These are phyloP conservation scores for Hephaestus fuliginosus DNA, from an alignment of 2,797 vertebrate genomes.

Conservation along the genomic window DNA sequence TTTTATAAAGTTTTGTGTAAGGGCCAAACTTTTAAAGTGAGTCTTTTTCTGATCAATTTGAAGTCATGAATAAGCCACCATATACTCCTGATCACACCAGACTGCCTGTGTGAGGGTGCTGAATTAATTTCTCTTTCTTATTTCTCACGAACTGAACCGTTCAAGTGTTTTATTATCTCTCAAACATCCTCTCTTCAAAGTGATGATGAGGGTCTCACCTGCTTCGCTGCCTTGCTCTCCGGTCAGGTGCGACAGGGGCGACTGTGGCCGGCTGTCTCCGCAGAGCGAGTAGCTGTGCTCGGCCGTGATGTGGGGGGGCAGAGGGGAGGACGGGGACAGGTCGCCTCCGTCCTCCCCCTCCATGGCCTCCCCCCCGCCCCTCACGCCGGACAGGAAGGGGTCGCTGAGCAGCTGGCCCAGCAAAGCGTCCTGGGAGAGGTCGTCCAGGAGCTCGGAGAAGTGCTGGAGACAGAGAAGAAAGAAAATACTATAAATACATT, in stretches of 20 bases:
- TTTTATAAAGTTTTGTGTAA: too few relatives aligned
- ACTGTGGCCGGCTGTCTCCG: slow-evolving; percentile 94
- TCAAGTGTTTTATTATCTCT: not conserved
- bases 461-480: slow-evolving; percentile 83
- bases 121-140: not conserved
- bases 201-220: slow-evolving; percentile 80
- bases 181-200: not conserved
- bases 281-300: slow-evolving; percentile 98
- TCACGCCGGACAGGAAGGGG: slow-evolving; percentile 93
- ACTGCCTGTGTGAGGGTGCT: too few relatives aligned
- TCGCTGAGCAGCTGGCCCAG: slow-evolving; percentile 97
- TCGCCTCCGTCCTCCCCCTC: slow-evolving; percentile 87
- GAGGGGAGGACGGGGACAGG: slow-evolving; percentile 88
- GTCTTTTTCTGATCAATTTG: too few relatives aligned
- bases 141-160: not conserved
- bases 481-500: not conserved
- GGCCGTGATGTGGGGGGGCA: slow-evolving; percentile 94
- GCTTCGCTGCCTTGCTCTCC: slow-evolving; percentile 90
- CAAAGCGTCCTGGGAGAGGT: slow-evolving; percentile 94
- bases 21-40: too few relatives aligned
- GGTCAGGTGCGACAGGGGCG: slow-evolving; percentile 92
- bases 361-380: slow-evolving; percentile 89
- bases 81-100: too few relatives aligned
- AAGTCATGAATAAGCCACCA: too few relatives aligned
- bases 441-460: slow-evolving; percentile 96